phyloP scores from a whole-genome alignment of 2,888 invertebrate genomes.

The Leptogaster cylindrica region DNA sequence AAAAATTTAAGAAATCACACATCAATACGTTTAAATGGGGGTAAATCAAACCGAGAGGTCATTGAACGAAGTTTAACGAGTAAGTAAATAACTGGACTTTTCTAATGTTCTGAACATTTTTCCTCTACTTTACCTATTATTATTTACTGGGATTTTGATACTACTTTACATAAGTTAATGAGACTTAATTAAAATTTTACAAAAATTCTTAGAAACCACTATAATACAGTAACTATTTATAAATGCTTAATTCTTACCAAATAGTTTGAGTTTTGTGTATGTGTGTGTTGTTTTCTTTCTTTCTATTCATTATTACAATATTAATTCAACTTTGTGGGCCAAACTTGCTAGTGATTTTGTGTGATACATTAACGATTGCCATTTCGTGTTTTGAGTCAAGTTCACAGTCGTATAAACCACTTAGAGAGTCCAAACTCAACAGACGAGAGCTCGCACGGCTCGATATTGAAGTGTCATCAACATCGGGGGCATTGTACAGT shows the following conservation, averaged over 20 bases:
- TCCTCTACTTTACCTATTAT: conserved; percentile 2
- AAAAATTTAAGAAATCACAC: conserved; percentile 16
- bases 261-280: conserved; percentile 6
- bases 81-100: too few species aligned
- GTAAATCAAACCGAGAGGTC: neutral
- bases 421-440: conserved; percentile 79
- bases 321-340: conserved; percentile 57
- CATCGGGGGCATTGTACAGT: conserved; percentile 72
- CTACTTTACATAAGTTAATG: conserved; percentile 29
- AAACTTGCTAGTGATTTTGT: conserved; percentile 62
- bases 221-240: conserved; percentile 29
- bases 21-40: neutral
- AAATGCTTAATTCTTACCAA: conserved; percentile 25
- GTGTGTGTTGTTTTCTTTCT: conserved; percentile 16
- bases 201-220: conserved; percentile 33
- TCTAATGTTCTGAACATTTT: conserved; percentile 21
- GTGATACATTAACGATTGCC: conserved; percentile 62
- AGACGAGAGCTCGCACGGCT: conserved; percentile 83
- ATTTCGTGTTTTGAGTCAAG: conserved; percentile 62
- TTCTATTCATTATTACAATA: too few species aligned
- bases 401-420: conserved; percentile 78
- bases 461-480: conserved; percentile 78
- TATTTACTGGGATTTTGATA: too few species aligned
- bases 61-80: neutral
- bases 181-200: conserved; percentile 28